Evolutionary conservation across 2,888 invertebrate genomes (phyloP), one percentile per base, ranked within the genome.

Genomic region (Himalopsyche tibetana): DNA sequence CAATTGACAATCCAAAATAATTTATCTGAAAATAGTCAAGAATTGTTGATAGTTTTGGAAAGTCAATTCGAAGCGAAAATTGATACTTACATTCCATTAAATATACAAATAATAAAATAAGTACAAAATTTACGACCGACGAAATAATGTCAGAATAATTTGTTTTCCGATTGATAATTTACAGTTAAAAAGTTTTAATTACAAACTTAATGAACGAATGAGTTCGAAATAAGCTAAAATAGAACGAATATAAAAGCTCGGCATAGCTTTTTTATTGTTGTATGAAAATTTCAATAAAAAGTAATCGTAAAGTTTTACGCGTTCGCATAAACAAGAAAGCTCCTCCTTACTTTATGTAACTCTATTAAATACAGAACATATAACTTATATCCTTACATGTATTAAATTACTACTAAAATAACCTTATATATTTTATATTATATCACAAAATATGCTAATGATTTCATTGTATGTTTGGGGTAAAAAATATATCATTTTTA

Each of bases 231-330:
- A 63, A 63, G 63, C 63, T 63, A n/a, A 63, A 63, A 63, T 63
- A 63, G n/a, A 63, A 63, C 63, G 63, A 63, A 63, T 28, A 63
- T 63, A 63, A n/a, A 63, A 63, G 63, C 63, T 63, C 63, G 8
- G 63, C 63, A 63, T 19, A 63, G 63, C 63, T 19, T 63, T 51
- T 51, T 63, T 63, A 63, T 63, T 63, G 63, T 63, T 63, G 63
- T 63, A 63, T 63, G 63, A 63, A 63, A 63, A 63, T 63, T 63
- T 63, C 63, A 63, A 63, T 63, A 63, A 63, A 63, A 63, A 63
- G 63, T 28, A 63, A 63, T 63, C 63, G 63, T 63, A 63, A 63
- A 19, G 63, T 63, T 63, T 63, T 63, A 63, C 11, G 63, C 63
- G 63, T 19, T 63, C 63, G 28, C 63, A 63, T 63, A 63, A 63